phyloP scores from a whole-genome alignment of 2,888 invertebrate species.

The Drosophila vallismaia region DNA sequence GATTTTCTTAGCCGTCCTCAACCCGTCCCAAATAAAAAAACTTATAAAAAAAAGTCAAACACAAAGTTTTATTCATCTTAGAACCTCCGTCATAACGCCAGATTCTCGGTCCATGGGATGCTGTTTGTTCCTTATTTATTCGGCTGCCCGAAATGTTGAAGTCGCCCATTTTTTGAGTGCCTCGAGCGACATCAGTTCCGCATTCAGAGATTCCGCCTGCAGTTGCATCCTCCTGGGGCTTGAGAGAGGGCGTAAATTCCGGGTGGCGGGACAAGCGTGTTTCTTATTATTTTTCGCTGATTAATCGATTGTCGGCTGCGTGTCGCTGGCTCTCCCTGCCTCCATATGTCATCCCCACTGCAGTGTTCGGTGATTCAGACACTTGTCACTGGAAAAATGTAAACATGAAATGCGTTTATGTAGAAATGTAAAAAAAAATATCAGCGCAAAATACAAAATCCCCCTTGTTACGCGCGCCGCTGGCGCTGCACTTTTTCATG shows the following conservation, averaged over 20 bases:
- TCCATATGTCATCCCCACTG: conserved; percentile 72
- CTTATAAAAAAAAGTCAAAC: conserved; percentile 5
- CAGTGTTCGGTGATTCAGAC: conserved; percentile 74
- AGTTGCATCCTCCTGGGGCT: conserved; percentile 30
- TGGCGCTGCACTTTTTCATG: conserved; percentile 3
- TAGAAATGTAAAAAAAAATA: conserved; percentile 53
- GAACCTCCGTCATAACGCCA: conserved; percentile 42
- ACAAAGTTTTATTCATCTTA: conserved; percentile 43
- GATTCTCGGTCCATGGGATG: conserved; percentile 48
- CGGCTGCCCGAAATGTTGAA: conserved; percentile 72
- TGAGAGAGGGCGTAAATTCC: background rate
- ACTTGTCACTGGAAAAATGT: conserved; percentile 80
- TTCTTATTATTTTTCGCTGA: conserved; percentile 80
- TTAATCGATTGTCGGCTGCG: conserved; percentile 81
- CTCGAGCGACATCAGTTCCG: conserved; percentile 63
- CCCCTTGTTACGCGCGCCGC: conserved; percentile 3
- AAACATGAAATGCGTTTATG: conserved; percentile 78
- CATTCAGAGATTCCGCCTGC: conserved; percentile 53
- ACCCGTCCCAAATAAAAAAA: conserved; percentile 12
- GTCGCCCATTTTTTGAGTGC: conserved; percentile 64
- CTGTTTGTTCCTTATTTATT: conserved; percentile 67
- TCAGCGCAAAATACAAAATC: conserved; percentile 35
- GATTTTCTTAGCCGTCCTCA: conserved; percentile 29
- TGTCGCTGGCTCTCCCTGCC: conserved; percentile 74
- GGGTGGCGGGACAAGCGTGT: conserved; percentile 57